Evolutionary conservation across 2,797 vertebrate species (phyloP).

Genomic region (Xiphorhynchus erythropygius): DNA sequence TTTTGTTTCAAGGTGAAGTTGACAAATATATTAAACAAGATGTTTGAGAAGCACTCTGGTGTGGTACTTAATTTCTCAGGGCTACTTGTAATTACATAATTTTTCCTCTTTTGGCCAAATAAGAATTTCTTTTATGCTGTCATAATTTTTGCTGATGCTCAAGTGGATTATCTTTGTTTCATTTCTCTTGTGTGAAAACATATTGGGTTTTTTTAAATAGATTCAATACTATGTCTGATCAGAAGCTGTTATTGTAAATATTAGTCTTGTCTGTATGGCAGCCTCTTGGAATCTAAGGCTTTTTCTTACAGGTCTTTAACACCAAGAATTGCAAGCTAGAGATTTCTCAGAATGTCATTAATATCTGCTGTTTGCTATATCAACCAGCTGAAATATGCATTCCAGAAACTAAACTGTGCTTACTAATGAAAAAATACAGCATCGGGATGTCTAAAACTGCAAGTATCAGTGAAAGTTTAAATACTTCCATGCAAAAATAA

Average conservation of each 20-base stretch:
- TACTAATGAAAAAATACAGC: background rate
- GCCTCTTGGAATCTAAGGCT: background rate
- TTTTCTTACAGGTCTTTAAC: background rate
- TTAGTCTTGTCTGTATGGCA: background rate
- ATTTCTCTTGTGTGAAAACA: background rate
- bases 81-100: background rate
- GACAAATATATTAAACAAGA: background rate
- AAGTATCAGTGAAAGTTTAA: background rate
- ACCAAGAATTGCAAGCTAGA: background rate
- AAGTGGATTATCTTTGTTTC: background rate
- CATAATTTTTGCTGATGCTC: background rate
- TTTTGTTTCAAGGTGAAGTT: background rate
- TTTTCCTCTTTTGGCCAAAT: background rate
- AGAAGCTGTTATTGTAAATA: background rate
- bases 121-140: background rate
- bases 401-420: background rate
- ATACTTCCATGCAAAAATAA: background rate
- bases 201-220: background rate
- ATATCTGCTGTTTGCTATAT: background rate
- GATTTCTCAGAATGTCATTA: background rate
- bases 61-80: background rate
- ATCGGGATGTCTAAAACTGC: background rate
- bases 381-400: conserved; percentile 1
- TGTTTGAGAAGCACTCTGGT: background rate
- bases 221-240: background rate